These are phyloP conservation scores for Pentalonia nigronervosa DNA, from an alignment of 1,140 invertebrate species.

Conservation along the genomic window DNA sequence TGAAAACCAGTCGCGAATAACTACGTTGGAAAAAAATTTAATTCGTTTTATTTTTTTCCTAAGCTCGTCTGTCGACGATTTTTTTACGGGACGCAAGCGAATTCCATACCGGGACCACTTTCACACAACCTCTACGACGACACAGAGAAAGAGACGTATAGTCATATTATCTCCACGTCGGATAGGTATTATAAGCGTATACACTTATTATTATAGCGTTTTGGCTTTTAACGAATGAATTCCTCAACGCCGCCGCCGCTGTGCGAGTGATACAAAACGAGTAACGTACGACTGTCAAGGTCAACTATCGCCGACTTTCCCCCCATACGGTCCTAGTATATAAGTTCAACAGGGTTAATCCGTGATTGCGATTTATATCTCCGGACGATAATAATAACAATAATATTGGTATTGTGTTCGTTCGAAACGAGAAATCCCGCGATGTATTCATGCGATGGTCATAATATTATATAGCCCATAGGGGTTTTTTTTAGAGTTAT, in stretches of 20 bases:
- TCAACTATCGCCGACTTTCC: neutral
- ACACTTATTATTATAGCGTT: neutral
- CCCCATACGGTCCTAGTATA: neutral
- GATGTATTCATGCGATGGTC: neutral
- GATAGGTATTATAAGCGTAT: neutral
- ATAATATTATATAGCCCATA: neutral
- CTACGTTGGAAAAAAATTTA: neutral
- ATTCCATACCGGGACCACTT: constrained; percentile 11
- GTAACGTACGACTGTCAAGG: neutral
- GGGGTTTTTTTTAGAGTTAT: neutral
- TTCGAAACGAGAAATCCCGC: neutral
- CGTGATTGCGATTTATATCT: constrained; percentile 20
- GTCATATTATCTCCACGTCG: neutral
- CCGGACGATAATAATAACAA: neutral
- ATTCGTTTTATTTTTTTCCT: neutral
- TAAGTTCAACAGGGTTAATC: constrained; percentile 33
- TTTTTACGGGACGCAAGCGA: neutral
- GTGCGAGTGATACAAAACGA: neutral
- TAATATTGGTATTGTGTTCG: neutral
- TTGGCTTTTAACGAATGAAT: neutral
- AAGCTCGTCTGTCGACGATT: constrained; percentile 11
- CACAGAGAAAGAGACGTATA: neutral
- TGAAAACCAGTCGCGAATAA: constrained; percentile 34
- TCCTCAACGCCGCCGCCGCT: neutral
- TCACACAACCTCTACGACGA: neutral